Base-by-base conservation (phyloP, 2,113 vertebrate species). In the Dryoscopus gambensis region DNA sequence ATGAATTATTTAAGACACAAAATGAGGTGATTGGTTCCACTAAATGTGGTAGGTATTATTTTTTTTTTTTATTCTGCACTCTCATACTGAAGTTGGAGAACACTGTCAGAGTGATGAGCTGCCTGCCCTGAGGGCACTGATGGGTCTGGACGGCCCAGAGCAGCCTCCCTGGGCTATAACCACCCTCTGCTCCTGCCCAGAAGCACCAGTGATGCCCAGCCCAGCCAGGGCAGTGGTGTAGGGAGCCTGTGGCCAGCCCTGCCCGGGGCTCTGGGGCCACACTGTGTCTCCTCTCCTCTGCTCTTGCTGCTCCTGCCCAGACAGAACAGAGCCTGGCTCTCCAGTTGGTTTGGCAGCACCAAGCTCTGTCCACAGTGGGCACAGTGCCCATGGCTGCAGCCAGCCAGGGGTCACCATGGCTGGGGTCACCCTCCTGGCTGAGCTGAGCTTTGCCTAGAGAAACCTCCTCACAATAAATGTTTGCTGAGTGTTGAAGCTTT, bases 231-330 rank as follows among this genome's bases (percentile, higher is more conserved):
- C 39, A n/a, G 12, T 20, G 35, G 9, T 3, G 13, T 13, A 37
- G 21, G 10, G 11, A 17, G 1, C 11, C 24, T 21, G 18, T 6
- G 4, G 8, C 23, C 69, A 70, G 9, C 33, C 35, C 59, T 65
- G 10, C 17, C 25, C 0, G 1, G 9, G 12, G 46, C 2, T 2
- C 3, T 5, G 13, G 4, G 15, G 9, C 9, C 13, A 1, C 12
- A 0, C 2, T 39, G 24, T 0, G 1, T 6, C 40, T 79, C 31
- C 39, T 49, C 35, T 25, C 18, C 27, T 33, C 16, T 5, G 1
- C 5, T 13, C 57, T 11, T 27, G 49, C 59, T 25, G 35, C 35
- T 39, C 5, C 21, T n/a, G 37, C 33, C 5, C 15, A 19, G 44
- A 1, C 39, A 5, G 27, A 15, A 25, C 71, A 62, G 39, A 23